Evolutionary conservation across 2,113 vertebrate species (phyloP).

Genomic region (Hippoglossus stenolepis): DNA sequence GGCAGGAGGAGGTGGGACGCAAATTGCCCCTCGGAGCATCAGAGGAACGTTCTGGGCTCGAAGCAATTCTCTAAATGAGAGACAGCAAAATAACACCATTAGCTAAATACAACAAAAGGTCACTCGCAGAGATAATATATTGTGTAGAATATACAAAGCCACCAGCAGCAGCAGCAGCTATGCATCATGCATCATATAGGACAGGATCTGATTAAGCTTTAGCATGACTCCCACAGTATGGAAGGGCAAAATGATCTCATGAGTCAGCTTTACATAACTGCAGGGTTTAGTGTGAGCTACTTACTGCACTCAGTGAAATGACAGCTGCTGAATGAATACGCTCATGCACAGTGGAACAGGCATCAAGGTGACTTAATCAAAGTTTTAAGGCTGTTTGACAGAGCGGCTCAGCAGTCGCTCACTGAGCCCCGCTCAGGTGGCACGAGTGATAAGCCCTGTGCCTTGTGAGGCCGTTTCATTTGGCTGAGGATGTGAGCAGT

Average conservation of each 20-base stretch:
- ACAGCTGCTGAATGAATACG: conserved; percentile 52
- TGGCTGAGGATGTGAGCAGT: conserved; percentile 31
- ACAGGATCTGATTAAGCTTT: conserved; percentile 16
- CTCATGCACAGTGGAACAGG: not conserved
- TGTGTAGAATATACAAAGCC: conserved; percentile 6
- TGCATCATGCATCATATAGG: not conserved
- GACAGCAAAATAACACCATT: not conserved
- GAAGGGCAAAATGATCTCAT: conserved; percentile 24
- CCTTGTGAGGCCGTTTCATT: conserved; percentile 22
- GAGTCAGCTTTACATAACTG: conserved; percentile 54
- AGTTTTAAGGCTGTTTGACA: conserved; percentile 24
- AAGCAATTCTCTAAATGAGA: conserved; percentile 8
- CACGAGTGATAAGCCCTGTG: conserved; percentile 34
- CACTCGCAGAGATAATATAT: not conserved
- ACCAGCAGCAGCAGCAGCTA: not conserved
- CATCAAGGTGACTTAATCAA: conserved; percentile 55
- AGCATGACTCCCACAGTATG: conserved; percentile 1
- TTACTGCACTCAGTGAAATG: conserved; percentile 41
- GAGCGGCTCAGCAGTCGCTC: conserved; percentile 32
- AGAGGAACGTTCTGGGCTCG: not conserved
- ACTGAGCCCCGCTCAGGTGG: conserved; percentile 51
- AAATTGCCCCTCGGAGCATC: conserved; percentile 2
- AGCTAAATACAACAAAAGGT: conserved; percentile 10
- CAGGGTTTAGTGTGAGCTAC: conserved; percentile 33
- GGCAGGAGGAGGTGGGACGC: not conserved